Base-by-base conservation (phyloP, 2,888 invertebrate species). In the Drosophila birchii region DNA sequence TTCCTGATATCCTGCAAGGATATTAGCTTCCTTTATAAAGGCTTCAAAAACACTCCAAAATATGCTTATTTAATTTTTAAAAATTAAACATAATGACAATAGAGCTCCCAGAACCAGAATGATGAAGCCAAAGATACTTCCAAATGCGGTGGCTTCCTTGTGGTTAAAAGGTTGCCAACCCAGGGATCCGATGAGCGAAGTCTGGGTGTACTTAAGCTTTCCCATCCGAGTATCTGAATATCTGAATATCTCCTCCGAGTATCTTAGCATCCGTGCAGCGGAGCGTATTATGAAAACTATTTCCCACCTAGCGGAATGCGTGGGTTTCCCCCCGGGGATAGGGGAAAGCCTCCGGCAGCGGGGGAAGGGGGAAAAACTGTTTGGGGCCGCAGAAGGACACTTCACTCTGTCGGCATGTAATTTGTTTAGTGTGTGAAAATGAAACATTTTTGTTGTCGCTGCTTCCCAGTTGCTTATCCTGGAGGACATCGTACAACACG, bases 401-500 rank as follows among this genome's bases (percentile, higher is more conserved):
- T 75, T 74, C 75, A 73, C 69, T 68, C 70, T 64, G 70, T 55
- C 62, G 80, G 73, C 86, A 70, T 85, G 88, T 83, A 85, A 85
- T 85, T 85, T 88, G 88, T 85, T 88, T 84, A 86, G 84, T 88
- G 80, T 84, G 84, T 84, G 88, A 84, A 84, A 84, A 84, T 86
- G 83, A 88, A 84, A 82, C 73, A 82, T 75, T 80, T 88, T 87
- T 78, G 82, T 68, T 81, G 70, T 70, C 62, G 54, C 66, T 60
- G 60, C 58, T 34, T 18, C 32, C 51, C 36, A 23, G 34, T 39
- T n/a, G 34, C 53, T 63, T 64, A 69, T 62, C 56, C 68, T 75
- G 78, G 55, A 79, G 77, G 78, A 81, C 80, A 74, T 78, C 78
- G 83, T 72, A 75, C 83, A 87, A 87, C 84, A 84, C 86, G 88